These are phyloP conservation scores for Nysson spinosus DNA, from an alignment of 2,888 invertebrate species.

Conservation along the genomic window DNA sequence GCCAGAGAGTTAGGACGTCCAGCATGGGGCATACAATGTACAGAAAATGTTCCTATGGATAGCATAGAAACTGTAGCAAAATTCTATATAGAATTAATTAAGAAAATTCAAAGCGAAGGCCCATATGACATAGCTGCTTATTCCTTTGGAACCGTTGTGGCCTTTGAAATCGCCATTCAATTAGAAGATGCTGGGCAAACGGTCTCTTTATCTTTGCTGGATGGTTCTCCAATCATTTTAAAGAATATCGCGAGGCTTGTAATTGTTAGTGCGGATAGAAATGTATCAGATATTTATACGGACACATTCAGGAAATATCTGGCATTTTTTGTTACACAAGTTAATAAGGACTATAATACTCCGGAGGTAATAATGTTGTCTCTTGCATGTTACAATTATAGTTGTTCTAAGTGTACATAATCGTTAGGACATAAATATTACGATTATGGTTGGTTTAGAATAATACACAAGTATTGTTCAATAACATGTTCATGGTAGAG, in stretches of 20 bases:
- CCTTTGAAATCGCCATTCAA: conserved; percentile 95
- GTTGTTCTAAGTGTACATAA: neutral
- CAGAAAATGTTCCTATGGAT: conserved; percentile 84
- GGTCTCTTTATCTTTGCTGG: conserved; percentile 87
- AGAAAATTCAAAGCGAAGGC: conserved; percentile 86
- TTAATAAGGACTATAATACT: conserved; percentile 85
- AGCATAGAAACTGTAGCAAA: conserved; percentile 86
- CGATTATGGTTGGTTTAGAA: neutral
- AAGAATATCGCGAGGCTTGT: conserved; percentile 80
- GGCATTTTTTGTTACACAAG: conserved; percentile 89
- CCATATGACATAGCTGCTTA: conserved; percentile 96
- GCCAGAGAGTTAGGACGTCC: conserved; percentile 86
- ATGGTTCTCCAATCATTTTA: conserved; percentile 93
- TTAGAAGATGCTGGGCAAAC: conserved; percentile 83
- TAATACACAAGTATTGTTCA: conserved; percentile 1
- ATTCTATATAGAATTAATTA: conserved; percentile 86
- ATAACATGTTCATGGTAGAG: no score
- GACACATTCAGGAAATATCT: conserved; percentile 79
- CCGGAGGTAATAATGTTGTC: conserved; percentile 83
- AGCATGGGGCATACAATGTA: conserved; percentile 95
- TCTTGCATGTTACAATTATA: no score
- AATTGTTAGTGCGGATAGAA: conserved; percentile 45
- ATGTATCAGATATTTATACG: conserved; percentile 55
- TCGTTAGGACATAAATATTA: neutral
- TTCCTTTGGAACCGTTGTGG: conserved; percentile 96